A percentile compares a stretch with the other conserved stretches of the same genome.
phyloP scores from a whole-genome alignment of 2,113 vertebrate species.

The Dunckerocampus dactyliophorus region DNA sequence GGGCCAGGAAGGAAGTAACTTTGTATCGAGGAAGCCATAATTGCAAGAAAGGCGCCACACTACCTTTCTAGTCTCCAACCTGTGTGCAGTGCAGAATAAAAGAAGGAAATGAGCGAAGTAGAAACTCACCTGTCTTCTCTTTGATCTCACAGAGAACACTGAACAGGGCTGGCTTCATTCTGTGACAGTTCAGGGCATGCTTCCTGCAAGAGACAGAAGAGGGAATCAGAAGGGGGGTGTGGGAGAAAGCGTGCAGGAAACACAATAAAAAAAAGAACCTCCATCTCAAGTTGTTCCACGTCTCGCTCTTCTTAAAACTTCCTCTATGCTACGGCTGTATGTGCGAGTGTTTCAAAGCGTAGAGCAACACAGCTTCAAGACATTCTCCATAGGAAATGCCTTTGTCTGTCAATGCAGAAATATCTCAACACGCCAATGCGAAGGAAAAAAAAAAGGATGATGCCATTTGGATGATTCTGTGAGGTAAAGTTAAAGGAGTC shows the following conservation, averaged over 20 bases:
- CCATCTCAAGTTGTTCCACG: slow-evolving; percentile 50
- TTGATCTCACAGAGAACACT: slow-evolving; percentile 92
- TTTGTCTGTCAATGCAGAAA: slow-evolving; percentile 24
- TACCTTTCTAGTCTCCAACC: slow-evolving; percentile 26
- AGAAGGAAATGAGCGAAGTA: slow-evolving; percentile 44
- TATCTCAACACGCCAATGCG: slow-evolving; percentile 27
- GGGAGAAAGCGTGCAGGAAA: slow-evolving; percentile 37
- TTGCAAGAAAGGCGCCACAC: slow-evolving; percentile 28
- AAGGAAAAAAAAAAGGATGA: slow-evolving; percentile 40
- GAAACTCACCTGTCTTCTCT: slow-evolving; percentile 84
- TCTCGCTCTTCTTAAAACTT: slow-evolving; percentile 35
- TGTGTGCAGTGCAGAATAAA: slow-evolving; percentile 32
- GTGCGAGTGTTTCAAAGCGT: slow-evolving; percentile 38
- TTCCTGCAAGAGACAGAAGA: slow-evolving; percentile 74
- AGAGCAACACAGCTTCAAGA: slow-evolving; percentile 18
- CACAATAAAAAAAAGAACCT: slow-evolving; percentile 46
- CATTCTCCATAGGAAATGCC: slow-evolving; percentile 36
- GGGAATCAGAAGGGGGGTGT: slow-evolving; percentile 44
- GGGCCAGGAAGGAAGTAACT: slow-evolving; percentile 15
- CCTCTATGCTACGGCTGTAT: slow-evolving; percentile 10
- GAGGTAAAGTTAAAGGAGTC: slow-evolving; percentile 53
- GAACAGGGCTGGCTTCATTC: slow-evolving; percentile 91
- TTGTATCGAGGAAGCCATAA: slow-evolving; percentile 16
- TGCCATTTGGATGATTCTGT: slow-evolving; percentile 49
- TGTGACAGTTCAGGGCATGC: slow-evolving; percentile 87